phyloP scores from a whole-genome alignment of 1,140 invertebrate genomes.

The Condylostylus longicornis region DNA sequence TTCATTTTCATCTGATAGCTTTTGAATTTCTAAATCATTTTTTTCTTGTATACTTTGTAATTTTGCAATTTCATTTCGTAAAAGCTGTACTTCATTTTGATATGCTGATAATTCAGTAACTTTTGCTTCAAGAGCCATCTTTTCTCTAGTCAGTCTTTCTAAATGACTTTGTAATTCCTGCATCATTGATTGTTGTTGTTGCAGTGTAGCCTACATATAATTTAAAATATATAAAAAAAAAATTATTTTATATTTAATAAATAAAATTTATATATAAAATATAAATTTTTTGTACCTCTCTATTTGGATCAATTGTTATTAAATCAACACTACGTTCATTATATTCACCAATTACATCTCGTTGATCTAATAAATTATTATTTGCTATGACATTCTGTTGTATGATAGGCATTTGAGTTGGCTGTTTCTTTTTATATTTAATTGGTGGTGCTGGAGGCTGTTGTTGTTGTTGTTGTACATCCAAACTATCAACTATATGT shows the following conservation, averaged over 20 bases:
- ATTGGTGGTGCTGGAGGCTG: too few relatives aligned
- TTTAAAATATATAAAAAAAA: too few relatives aligned
- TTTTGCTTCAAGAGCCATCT: constrained; percentile 35
- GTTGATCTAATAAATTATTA: too few relatives aligned
- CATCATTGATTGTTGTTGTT: constrained; percentile 23
- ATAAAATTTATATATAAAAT: neutral
- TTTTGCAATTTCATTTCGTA: constrained; percentile 36
- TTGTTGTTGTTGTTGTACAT: too few relatives aligned
- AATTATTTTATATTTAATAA: neutral
- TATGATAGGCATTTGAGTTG: too few relatives aligned
- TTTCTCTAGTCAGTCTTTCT: constrained; percentile 34
- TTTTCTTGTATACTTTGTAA: constrained; percentile 37
- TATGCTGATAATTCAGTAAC: constrained; percentile 35
- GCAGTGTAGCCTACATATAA: too few relatives aligned
- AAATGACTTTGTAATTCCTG: constrained; percentile 28
- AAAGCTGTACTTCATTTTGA: constrained; percentile 33
- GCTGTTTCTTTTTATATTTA: too few relatives aligned
- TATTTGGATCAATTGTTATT: too few relatives aligned
- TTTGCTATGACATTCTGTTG: constrained; percentile 2
- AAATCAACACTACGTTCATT: too few relatives aligned
- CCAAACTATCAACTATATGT: too few relatives aligned
- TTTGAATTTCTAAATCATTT: constrained; percentile 45
- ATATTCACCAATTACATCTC: too few relatives aligned
- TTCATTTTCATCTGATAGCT: constrained; percentile 57
- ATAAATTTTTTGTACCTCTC: neutral